A percentile compares a stretch with the other conserved stretches of the same genome.
Conservation (phyloP, 2,113 vertebrate genomes). For the Clarias macrocephalus region DNA sequence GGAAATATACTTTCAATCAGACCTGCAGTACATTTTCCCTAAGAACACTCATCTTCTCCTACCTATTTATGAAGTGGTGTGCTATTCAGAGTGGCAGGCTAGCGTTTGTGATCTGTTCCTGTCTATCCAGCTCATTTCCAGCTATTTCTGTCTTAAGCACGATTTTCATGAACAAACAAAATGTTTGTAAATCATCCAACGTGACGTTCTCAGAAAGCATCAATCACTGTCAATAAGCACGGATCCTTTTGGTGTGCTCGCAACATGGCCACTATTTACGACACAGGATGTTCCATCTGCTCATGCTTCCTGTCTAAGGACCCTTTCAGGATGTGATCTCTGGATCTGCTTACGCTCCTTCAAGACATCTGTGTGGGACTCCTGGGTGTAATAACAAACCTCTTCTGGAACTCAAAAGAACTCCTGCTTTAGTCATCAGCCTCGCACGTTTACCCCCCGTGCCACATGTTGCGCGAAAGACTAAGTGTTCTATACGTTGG, state of each 20-base stretch:
- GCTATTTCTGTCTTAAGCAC: slow-evolving; percentile 30
- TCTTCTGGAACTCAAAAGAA: slow-evolving; percentile 36
- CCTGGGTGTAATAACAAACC: slow-evolving; percentile 60
- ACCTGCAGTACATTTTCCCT: background rate
- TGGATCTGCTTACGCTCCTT: slow-evolving; percentile 59
- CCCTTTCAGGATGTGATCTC: slow-evolving; percentile 54
- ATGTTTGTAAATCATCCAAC: slow-evolving; percentile 57
- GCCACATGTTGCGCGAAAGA: slow-evolving; percentile 27
- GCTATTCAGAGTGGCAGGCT: slow-evolving; percentile 26
- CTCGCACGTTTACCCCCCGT: slow-evolving; percentile 10
- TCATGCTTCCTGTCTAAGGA: slow-evolving; percentile 60
- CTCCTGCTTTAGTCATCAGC: slow-evolving; percentile 42
- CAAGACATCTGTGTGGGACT: slow-evolving; percentile 63
- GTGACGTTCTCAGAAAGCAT: slow-evolving; percentile 57
- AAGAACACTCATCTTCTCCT: background rate
- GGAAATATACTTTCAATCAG: background rate
- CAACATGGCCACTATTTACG: slow-evolving; percentile 68
- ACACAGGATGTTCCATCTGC: slow-evolving; percentile 69
- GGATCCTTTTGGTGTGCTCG: slow-evolving; percentile 58
- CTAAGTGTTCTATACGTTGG: slow-evolving; percentile 1
- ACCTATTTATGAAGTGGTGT: slow-evolving; percentile 2
- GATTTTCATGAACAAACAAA: slow-evolving; percentile 38
- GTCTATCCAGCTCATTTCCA: slow-evolving; percentile 9
- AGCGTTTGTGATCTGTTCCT: slow-evolving; percentile 12
- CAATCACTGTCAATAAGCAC: slow-evolving; percentile 59